Base-by-base conservation (phyloP, 2,797 vertebrate genomes). In the Manis javanica region DNA sequence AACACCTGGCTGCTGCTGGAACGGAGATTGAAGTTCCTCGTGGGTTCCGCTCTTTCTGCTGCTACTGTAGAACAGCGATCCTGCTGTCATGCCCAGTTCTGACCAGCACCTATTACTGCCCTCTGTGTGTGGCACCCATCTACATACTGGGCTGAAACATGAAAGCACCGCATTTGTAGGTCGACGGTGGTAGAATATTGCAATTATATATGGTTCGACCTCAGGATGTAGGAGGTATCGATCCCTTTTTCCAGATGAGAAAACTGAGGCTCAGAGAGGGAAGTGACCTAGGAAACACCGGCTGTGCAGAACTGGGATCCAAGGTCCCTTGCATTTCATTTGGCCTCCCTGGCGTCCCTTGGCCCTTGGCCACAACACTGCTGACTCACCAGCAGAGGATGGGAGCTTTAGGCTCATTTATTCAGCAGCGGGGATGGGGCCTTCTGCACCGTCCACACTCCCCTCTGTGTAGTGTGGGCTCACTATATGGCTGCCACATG, bases 1-100 rank as follows among this genome's bases (percentile, higher is more conserved):
- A 75, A 23, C 39, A 11, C 26, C 4, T 24, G 13, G 13, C 49
- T 42, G 9, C 23, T 69, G 61, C 24, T 26, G 2, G 57, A 53
- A 7, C 19, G 15, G 74, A 13, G 15, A 16, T 42, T 81, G 34
- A 6, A 7, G 8, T 55, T 21, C 24, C 53, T 7, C 21, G 39
- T 29, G 0, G 1, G 9, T 24, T 21, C 55, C 2, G 16, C 46
- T 14, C 16, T 46, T 46, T 46, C 24, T 0, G 0, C 31, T 16
- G 10, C 72, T 16, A 2, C 55, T 34, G 34, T 37, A 1, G 31
- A 49, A 63, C 59, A 49, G 57, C 26, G 2, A 34, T 23, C 19
- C 31, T 64, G 46, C 82, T 1, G 2, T 1, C 3, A 4, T 13
- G 5, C 14, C 77, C 19, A 0, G 78, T n/a, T 42, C 7, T 75